These are phyloP conservation scores for Hirtodrosophila trivittata DNA, from an alignment of 2,888 invertebrate species.

Conservation along the genomic window DNA sequence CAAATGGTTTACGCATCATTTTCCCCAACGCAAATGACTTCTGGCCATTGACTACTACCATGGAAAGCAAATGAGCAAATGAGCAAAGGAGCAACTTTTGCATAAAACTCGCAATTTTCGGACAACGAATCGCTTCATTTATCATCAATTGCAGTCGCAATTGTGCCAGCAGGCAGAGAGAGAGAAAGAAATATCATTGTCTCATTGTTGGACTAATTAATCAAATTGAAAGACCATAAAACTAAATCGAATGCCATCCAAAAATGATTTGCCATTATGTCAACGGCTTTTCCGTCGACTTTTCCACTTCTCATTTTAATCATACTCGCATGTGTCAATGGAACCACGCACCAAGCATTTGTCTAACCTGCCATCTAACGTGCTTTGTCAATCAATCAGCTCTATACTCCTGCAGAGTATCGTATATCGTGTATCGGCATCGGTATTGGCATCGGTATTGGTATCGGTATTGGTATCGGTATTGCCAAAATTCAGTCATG, in stretches of 20 bases:
- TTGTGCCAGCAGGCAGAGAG: slow-evolving; percentile 4
- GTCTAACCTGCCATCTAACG: slow-evolving; percentile 56
- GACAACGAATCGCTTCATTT: slow-evolving; percentile 55
- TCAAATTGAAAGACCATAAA: slow-evolving; percentile 38
- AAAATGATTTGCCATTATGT: slow-evolving; percentile 36
- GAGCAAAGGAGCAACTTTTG: slow-evolving; percentile 28
- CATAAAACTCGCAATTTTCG: slow-evolving; percentile 26
- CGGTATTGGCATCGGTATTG: slow-evolving; percentile 10
- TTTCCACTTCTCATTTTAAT: too few species aligned
- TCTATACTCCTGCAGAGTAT: background rate
- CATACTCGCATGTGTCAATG: slow-evolving; percentile 22
- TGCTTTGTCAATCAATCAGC: slow-evolving; percentile 68
- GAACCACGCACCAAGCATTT: slow-evolving; percentile 39
- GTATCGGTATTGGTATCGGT: slow-evolving; percentile 8
- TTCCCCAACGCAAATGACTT: slow-evolving; percentile 47
- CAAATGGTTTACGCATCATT: slow-evolving; percentile 70
- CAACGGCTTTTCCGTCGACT: too few species aligned
- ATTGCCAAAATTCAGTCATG: slow-evolving; percentile 15
- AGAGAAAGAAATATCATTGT: slow-evolving; percentile 19
- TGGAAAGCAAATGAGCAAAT: slow-evolving; percentile 9
- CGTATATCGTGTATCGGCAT: slow-evolving; percentile 8
- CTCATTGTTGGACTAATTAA: slow-evolving; percentile 51
- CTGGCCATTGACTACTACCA: slow-evolving; percentile 22
- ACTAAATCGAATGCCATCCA: slow-evolving; percentile 37
- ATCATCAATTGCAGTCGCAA: slow-evolving; percentile 43